phyloP scores from a whole-genome alignment of 2,888 invertebrate genomes.

The Mythimna albipuncta region DNA sequence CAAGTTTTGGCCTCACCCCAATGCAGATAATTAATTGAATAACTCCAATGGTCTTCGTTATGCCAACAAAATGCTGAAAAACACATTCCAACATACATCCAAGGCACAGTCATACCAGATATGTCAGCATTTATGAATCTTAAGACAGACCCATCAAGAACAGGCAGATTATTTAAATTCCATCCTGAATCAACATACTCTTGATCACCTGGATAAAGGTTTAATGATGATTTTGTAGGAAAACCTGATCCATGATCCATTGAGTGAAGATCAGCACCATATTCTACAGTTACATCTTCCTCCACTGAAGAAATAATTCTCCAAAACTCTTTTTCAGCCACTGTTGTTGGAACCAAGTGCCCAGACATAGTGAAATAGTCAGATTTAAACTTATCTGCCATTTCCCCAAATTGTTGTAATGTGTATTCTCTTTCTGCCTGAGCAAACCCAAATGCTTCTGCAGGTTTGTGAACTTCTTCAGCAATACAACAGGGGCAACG shows the following conservation, averaged over 20 bases:
- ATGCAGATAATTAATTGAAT: conserved; percentile 95
- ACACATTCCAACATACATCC: conserved; percentile 97
- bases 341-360: conserved; percentile 91
- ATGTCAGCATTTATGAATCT: conserved; percentile 94
- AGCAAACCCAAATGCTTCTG: conserved; percentile 94
- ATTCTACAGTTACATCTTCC: conserved; percentile 94
- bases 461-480: conserved; percentile 92
- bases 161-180: conserved; percentile 95
- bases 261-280: conserved; percentile 95
- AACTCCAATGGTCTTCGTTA: conserved; percentile 96
- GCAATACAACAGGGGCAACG: conserved; percentile 93
- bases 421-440: conserved; percentile 93
- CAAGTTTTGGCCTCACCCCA: conserved; percentile 96
- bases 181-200: conserved; percentile 93
- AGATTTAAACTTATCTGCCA: conserved; percentile 95
- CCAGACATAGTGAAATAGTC: conserved; percentile 94
- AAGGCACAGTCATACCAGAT: conserved; percentile 94
- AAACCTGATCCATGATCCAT: conserved; percentile 95
- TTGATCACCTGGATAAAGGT: conserved; percentile 91
- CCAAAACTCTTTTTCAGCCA: conserved; percentile 95
- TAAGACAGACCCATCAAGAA: conserved; percentile 93
- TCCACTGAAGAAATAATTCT: conserved; percentile 93
- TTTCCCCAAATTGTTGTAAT: conserved; percentile 94
- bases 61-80: conserved; percentile 96
- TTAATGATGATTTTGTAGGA: conserved; percentile 92